A percentile compares a stretch with the other conserved stretches of the same genome.
These are phyloP conservation scores for Cervus canadensis DNA, from an alignment of 2,113 vertebrate genomes.

Conservation along the genomic window DNA sequence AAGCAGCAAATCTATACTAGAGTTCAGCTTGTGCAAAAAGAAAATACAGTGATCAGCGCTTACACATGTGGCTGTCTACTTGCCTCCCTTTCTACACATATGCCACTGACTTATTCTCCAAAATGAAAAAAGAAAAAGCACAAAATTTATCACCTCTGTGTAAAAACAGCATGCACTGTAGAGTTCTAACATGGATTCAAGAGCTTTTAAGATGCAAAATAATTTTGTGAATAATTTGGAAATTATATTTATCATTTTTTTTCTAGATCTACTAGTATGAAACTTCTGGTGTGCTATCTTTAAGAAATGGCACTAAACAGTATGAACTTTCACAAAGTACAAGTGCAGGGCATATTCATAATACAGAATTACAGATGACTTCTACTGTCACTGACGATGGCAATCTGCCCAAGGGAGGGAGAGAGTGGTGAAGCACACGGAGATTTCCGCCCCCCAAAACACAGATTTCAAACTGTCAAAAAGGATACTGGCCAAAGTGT, in stretches of 20 bases:
- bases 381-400: neutral
- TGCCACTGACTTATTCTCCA: neutral
- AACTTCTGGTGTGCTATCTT: neutral
- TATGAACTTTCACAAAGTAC: neutral
- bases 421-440: neutral
- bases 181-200: neutral
- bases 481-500: conserved; percentile 99
- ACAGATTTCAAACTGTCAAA: conserved; percentile 27
- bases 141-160: neutral
- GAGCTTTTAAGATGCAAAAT: conserved; percentile 21
- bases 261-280: neutral
- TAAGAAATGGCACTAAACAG: neutral
- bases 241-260: neutral
- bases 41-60: neutral
- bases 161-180: neutral
- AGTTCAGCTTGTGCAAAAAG: neutral
- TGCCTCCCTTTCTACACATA: neutral
- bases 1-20: neutral
- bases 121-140: neutral
- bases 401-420: neutral
- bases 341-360: neutral
- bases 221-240: conserved; percentile 22
- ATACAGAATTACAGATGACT: neutral
- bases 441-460: rapidly evolving
- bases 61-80: neutral